Base-by-base conservation (phyloP, 2,888 invertebrate genomes). In the Spisula solida region DNA sequence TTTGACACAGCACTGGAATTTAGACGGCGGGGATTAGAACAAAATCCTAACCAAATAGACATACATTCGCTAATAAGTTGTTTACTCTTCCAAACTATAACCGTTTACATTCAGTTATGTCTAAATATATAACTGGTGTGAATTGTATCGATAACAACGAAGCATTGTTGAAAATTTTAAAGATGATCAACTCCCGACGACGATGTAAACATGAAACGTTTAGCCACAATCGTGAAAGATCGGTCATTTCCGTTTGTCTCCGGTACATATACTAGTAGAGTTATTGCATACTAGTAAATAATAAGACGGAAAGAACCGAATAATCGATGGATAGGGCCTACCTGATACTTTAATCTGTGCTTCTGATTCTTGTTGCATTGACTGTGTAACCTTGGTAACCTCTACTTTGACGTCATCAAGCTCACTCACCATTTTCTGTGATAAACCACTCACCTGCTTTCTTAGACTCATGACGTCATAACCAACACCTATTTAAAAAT, bases 311-410 rank as follows among this genome's bases (percentile, higher is more conserved):
- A 14, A 51, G 1, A 16, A 51, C 51, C 51, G 51, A 51, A 51
- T 1, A 51, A 16, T 8, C 6, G 51, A 51, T 51, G 12, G 1
- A 14, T 16, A n/a, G 16, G 1, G 16, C 12, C 4, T 51, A 82
- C 82, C 60, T 56, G 82, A 56, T 55, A 82, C 60, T 60, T 82
- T 60, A 31, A 34, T 82, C n/a, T 55, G 34, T 34, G 82, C 82
- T 6, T 82, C 60, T 20, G 82, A 56, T 34, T 82, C 60, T 60
- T 34, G 16, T 18, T 41, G 18, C n/a, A 82, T 55, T 20, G 31
- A 41, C n/a, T 82, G 82, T 34, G 82, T 60, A 4, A 82, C 60
- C 0, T 60, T 20, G 34, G 0, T 20, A 0, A 82, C 56, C 31
- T 82, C 14, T 14, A 12, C 55, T 41, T 82, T 56, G 5, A 82